A percentile compares a stretch with the other conserved stretches of the same genome.
Evolutionary conservation across 2,888 invertebrate genomes (phyloP).

Genomic region (Drosophila merina): DNA sequence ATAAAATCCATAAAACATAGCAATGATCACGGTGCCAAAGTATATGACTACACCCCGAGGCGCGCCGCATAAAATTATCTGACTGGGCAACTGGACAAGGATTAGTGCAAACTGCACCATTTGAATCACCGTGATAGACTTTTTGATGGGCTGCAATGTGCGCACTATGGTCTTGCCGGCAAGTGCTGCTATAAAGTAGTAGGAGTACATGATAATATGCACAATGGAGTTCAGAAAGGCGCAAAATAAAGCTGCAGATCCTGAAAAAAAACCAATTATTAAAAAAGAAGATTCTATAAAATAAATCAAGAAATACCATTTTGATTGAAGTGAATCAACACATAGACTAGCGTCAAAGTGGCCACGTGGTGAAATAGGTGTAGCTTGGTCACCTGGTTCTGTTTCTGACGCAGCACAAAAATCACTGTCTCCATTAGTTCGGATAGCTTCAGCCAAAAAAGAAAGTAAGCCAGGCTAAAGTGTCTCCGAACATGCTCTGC

Average conservation of each 20-base stretch:
- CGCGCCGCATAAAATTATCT: slow-evolving; percentile 84
- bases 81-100: slow-evolving; percentile 85
- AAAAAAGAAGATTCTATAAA: slow-evolving; percentile 15
- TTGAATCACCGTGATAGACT: slow-evolving; percentile 87
- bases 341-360: slow-evolving; percentile 86
- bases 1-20: slow-evolving; percentile 89
- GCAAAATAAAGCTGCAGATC: slow-evolving; percentile 87
- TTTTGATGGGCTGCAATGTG: slow-evolving; percentile 86
- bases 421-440: slow-evolving; percentile 89
- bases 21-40: slow-evolving; percentile 87
- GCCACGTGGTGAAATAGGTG: slow-evolving; percentile 90
- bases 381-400: slow-evolving; percentile 88
- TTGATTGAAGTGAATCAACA: slow-evolving; percentile 86
- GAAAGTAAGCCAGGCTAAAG: slow-evolving; percentile 86
- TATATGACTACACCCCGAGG: slow-evolving; percentile 85
- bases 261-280: slow-evolving; percentile 83
- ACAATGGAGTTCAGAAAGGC: slow-evolving; percentile 88
- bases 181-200: slow-evolving; percentile 88
- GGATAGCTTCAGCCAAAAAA: slow-evolving; percentile 87
- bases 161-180: slow-evolving; percentile 85
- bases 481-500: slow-evolving; percentile 47
- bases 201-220: slow-evolving; percentile 91
- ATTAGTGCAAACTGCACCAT: slow-evolving; percentile 90
- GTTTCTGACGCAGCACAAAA: slow-evolving; percentile 89
- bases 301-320: slow-evolving; percentile 85